These are phyloP conservation scores for Eublepharis macularius DNA, from an alignment of 2,113 vertebrate species.

Conservation along the genomic window DNA sequence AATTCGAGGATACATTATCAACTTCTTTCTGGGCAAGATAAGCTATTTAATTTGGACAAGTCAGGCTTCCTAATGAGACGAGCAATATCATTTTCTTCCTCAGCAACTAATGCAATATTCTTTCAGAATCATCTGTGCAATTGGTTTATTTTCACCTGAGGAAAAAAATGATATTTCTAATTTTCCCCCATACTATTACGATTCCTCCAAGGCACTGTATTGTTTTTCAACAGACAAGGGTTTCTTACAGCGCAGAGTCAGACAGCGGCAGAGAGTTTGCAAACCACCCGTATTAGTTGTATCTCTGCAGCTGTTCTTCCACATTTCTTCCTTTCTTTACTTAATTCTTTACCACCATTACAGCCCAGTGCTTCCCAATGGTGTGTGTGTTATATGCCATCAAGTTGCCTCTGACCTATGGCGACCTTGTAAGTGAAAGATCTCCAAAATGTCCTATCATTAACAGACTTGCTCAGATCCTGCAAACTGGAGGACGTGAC, in stretches of 20 bases:
- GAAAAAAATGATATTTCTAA: constrained; percentile 42
- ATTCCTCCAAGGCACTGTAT: constrained; percentile 40
- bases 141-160: constrained; percentile 15
- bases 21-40: constrained; percentile 29
- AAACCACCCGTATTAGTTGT: background rate
- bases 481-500: no score
- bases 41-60: constrained; percentile 40
- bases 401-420: no score
- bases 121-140: constrained; percentile 22
- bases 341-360: background rate
- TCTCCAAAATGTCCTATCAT: no score
- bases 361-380: background rate
- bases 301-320: background rate
- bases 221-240: constrained; percentile 19
- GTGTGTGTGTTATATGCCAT: no score
- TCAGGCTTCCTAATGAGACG: constrained; percentile 38
- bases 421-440: no score
- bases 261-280: background rate
- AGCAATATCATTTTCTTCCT: constrained; percentile 5
- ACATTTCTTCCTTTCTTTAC: background rate
- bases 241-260: background rate
- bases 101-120: constrained; percentile 18
- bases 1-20: background rate
- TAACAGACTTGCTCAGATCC: no score
- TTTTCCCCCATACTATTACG: constrained; percentile 49